Base-by-base conservation (phyloP, 2,113 vertebrate genomes). In the Oreochromis spilurus region DNA sequence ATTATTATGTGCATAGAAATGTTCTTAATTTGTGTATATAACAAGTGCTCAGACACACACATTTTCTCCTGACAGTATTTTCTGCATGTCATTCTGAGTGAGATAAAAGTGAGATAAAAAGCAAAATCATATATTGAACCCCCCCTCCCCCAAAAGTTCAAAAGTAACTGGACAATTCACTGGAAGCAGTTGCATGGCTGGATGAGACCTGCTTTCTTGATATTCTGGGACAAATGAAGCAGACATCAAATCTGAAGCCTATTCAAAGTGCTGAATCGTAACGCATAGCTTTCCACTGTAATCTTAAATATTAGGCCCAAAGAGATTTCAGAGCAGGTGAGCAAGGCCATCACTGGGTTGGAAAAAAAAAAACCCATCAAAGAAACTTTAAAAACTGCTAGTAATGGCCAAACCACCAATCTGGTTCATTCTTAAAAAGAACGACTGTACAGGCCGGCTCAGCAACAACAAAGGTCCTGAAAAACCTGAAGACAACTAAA, bases 1-100 rank as follows among this genome's bases (percentile, higher is more conserved):
- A 77, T 19, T 77, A 31, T 2, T 19, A 31, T 75, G 9, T 31
- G 70, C 7, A 50, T 75, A n/a, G n/a, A n/a, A n/a, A n/a, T n/a
- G n/a, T n/a, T n/a, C n/a, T n/a, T n/a, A n/a, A n/a, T n/a, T n/a
- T 48, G 24, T 0, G 5, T 17, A 4, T 48, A 29, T 75, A 2
- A 11, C 21, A 48, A 75, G 67, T 48, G 21, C 14, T 48, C 6
- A 75, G 14, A 11, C 43, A 62, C 31, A 26, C 2, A 72, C 5
- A 45, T 26, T 45, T 45, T 72, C 21, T 72, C 45, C 13, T 17
- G 8, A 72, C 67, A 45, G 13, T 26, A 45, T 45, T 43, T 26
- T 48, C 40, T 75, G 70, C 29, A 19, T 75, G 24, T 6, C 14
- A 19, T 11, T 75, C 2, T 26, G 24, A 75, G 29, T 34, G 57